Conservation (phyloP, 2,888 invertebrate genomes). For the Megamerina dolium region DNA sequence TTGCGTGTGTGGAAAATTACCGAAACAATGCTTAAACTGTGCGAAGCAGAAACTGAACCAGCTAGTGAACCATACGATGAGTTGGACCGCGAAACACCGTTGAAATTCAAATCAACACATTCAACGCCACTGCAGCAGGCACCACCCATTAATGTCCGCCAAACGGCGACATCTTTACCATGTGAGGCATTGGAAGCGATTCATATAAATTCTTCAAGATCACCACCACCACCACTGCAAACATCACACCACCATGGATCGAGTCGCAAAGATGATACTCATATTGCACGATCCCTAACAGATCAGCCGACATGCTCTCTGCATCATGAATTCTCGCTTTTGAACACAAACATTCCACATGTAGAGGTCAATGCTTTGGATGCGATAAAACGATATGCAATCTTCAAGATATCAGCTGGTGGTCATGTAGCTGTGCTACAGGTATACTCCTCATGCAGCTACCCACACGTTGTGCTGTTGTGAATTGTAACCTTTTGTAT, state of each 20-base stretch:
- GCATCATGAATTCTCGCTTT: slow-evolving; percentile 69
- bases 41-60: slow-evolving; percentile 55
- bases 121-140: slow-evolving; percentile 22
- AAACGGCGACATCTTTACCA: slow-evolving; percentile 29
- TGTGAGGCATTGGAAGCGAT: slow-evolving; percentile 28
- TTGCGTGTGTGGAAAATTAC: slow-evolving; percentile 87
- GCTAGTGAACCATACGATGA: slow-evolving; percentile 41
- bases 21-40: slow-evolving; percentile 74
- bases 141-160: slow-evolving; percentile 27
- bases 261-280: slow-evolving; percentile 40
- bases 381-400: slow-evolving; percentile 53
- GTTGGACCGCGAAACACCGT: slow-evolving; percentile 28
- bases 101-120: slow-evolving; percentile 28
- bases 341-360: slow-evolving; percentile 70
- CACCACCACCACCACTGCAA: slow-evolving; percentile 36
- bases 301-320: slow-evolving; percentile 51
- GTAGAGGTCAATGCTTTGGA: slow-evolving; percentile 57
- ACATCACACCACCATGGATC: not conserved
- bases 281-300: slow-evolving; percentile 39
- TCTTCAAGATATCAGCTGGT: slow-evolving; percentile 44
- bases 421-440: slow-evolving; percentile 53
- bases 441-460: slow-evolving; percentile 21
- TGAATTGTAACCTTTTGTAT: not conserved
- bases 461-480: not conserved
- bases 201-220: slow-evolving; percentile 44